phyloP scores from a whole-genome alignment of 53 echinoderm and acorn worm species.

The Apostichopus leukothele region DNA sequence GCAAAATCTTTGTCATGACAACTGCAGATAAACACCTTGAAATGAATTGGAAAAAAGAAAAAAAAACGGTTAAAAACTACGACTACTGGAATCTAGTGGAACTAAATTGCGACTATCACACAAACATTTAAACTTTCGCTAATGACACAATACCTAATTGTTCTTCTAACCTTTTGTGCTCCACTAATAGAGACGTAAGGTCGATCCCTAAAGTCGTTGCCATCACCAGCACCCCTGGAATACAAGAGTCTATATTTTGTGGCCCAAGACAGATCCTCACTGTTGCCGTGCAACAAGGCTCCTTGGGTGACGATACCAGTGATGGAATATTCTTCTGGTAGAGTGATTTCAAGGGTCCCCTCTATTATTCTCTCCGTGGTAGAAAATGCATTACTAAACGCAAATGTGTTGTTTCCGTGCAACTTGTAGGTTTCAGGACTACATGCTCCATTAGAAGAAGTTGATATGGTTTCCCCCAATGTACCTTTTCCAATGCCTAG shows the following conservation, averaged over 20 bases:
- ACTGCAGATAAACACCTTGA: too few species aligned
- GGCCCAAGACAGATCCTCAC: background rate
- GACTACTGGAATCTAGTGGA: too few species aligned
- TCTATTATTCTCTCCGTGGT: background rate
- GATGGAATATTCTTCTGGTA: slow-evolving; percentile 26
- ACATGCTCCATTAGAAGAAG: background rate
- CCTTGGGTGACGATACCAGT: slow-evolving; percentile 27
- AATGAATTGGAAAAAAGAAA: too few species aligned
- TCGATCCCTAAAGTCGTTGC: background rate
- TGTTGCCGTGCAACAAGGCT: background rate
- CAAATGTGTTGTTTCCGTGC: background rate
- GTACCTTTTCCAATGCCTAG: slow-evolving; percentile 13
- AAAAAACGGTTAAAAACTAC: too few species aligned
- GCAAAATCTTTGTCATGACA: too few species aligned
- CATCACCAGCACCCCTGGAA: background rate
- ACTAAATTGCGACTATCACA: too few species aligned
- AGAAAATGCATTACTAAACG: background rate
- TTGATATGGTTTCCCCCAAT: background rate
- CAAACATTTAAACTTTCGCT: too few species aligned
- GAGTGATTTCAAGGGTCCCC: background rate
- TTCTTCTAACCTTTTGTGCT: background rate
- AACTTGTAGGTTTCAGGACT: background rate
- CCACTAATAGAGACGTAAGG: background rate
- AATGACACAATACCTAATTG: too few species aligned
- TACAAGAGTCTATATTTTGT: slow-evolving; percentile 13